Base-by-base conservation (phyloP, 92 coral and sea anemone species). In the Umimayanthus chanpuru region DNA sequence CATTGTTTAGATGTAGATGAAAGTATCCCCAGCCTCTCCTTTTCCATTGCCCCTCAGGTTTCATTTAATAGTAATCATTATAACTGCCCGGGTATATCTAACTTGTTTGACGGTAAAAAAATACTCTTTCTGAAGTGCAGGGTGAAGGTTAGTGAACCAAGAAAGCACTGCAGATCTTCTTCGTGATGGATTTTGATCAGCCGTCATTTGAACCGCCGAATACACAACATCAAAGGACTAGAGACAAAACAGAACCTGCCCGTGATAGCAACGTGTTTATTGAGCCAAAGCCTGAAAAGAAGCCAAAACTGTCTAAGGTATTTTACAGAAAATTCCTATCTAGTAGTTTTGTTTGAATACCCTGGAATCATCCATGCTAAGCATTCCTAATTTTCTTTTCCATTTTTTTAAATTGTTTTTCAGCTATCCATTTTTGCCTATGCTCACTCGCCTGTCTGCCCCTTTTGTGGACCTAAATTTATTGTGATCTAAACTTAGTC, bases 231-330 rank as follows among this genome's bases (percentile, higher is more conserved):
- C 79, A 74, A 5, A 61, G 84, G 44, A 80, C 56, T n/a, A 56
- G 49, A n/a, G 84, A 80, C 65, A 83, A 83, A 83, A 20, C 58
- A 30, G 77, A 83, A 21, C 58, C 66, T 43, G 9, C 29, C 15
- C 25, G 78, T 3, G 16, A n/a, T 67, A 67, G 78, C 8, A 83
- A 61, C 29, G 21, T 70, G 64, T 83, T 83, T 44, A 70, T 68
- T 66, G 87, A 83, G 25, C 61, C 77, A 70, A 58, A 83, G 70
- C 77, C 87, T 10, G 49, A 18, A 49, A 83, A 83, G 87, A 83
- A 68, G 67, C 87, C 70, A 47, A 83, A 70, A 38, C 21, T 83
- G 29, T 83, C 87, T 83, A 56, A 83, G 66, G 65, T 70, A 83
- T 28, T 26, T 78, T 56, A 56, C 18, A 25, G 12, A 7, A 66